phyloP scores from a whole-genome alignment of 2,797 vertebrate genomes.

The Cyclopterus lumpus region DNA sequence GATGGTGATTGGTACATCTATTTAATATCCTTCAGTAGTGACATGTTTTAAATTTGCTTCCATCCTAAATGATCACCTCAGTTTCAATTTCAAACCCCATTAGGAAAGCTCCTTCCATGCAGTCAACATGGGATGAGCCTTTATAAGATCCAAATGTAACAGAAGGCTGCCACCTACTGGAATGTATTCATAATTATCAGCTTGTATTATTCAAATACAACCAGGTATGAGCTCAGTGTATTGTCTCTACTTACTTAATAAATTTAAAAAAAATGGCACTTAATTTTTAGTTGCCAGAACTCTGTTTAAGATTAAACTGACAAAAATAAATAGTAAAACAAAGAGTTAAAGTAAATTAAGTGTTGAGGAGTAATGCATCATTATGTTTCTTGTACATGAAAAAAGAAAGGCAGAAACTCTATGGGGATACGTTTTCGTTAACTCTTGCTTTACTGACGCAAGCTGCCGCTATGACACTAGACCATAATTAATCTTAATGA shows the following conservation, averaged over 20 bases:
- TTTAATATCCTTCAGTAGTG: slow-evolving; percentile 12
- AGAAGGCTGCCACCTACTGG: slow-evolving; percentile 72
- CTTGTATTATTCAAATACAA: not conserved
- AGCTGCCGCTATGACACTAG: not conserved
- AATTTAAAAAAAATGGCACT: not conserved
- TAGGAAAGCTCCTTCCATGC: slow-evolving; percentile 8
- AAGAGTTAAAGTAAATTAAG: not conserved
- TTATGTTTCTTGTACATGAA: not conserved
- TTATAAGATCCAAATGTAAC: slow-evolving; percentile 26
- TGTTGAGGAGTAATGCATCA: not conserved
- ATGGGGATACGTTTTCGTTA: not conserved
- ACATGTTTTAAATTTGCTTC: slow-evolving; percentile 34
- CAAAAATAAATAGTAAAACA: not conserved
- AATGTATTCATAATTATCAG: not conserved
- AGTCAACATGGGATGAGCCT: not conserved
- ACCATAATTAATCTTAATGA: not conserved
- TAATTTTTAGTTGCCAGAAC: not conserved
- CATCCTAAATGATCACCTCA: slow-evolving; percentile 37
- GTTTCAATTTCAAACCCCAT: slow-evolving; percentile 40
- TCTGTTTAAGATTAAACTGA: not conserved
- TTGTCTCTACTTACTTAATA: not conserved
- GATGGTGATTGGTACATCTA: slow-evolving; percentile 16
- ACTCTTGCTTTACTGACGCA: no score
- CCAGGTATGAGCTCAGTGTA: not conserved
- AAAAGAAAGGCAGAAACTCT: not conserved